Percentiles rank a stretch among this genome's conserved stretches.
Evolutionary conservation across 2,113 vertebrate species (phyloP).

Genomic region (Larimichthys crocea): DNA sequence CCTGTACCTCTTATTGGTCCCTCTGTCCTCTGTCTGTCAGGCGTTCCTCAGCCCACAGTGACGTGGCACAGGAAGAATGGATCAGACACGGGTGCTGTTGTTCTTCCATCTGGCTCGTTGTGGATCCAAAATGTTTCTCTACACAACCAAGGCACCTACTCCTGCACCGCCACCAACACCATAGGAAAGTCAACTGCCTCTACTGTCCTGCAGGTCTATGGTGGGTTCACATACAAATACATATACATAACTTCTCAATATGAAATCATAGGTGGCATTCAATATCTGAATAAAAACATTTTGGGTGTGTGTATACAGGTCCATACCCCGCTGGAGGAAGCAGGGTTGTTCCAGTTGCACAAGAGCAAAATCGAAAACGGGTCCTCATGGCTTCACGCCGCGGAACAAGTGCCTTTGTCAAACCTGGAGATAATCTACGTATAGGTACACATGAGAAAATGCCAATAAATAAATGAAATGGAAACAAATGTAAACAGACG

Average conservation of each 20-base stretch:
- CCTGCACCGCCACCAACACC: conserved; percentile 86
- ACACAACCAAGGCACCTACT: conserved; percentile 85
- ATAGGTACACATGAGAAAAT: conserved; percentile 79
- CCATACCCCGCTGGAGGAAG: conserved; percentile 47
- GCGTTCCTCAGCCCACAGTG: conserved; percentile 86
- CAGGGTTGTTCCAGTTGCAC: conserved; percentile 54
- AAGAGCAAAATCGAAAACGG: conserved; percentile 78
- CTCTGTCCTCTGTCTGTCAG: conserved; percentile 70
- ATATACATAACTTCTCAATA: background rate
- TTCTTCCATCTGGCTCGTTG: conserved; percentile 85
- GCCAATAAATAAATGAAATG: background rate
- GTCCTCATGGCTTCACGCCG: conserved; percentile 84
- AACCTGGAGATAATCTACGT: conserved; percentile 82
- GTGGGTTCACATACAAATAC: conserved; percentile 72
- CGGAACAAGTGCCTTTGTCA: conserved; percentile 79
- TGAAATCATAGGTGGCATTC: background rate
- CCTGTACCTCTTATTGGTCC: too few relatives aligned
- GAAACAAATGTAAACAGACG: too few relatives aligned
- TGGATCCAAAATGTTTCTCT: conserved; percentile 85
- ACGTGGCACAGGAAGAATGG: conserved; percentile 85
- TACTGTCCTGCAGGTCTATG: conserved; percentile 80
- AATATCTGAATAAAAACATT: background rate
- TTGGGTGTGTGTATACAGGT: conserved; percentile 1
- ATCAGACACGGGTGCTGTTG: conserved; percentile 60
- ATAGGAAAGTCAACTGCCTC: conserved; percentile 85